Evolutionary conservation across 1,140 invertebrate species (phyloP).

Genomic region (Cryptotermes secundus): DNA sequence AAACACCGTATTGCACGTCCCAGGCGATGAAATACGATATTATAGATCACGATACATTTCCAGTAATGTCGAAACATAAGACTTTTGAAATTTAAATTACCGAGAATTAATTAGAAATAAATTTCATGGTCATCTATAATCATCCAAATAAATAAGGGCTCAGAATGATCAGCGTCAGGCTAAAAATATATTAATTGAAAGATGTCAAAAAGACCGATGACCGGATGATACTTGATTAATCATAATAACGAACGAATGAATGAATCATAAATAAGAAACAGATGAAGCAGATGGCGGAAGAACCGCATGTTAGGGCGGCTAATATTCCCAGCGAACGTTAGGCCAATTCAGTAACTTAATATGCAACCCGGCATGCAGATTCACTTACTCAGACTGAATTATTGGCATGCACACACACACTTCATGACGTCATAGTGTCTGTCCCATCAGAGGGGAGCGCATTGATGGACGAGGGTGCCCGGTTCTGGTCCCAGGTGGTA

Average conservation of each 20-base stretch:
- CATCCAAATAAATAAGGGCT: too few species aligned
- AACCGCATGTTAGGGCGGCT: neutral
- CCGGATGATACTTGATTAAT: neutral
- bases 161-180: too few species aligned
- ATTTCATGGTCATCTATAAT: too few species aligned
- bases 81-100: too few species aligned
- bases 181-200: too few species aligned
- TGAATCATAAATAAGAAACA: neutral
- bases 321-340: neutral
- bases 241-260: neutral
- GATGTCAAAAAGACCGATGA: neutral
- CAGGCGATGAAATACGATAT: too few species aligned
- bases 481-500: constrained; percentile 36
- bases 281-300: neutral
- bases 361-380: neutral
- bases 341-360: neutral
- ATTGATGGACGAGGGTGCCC: constrained; percentile 9
- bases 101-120: too few species aligned
- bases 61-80: too few species aligned
- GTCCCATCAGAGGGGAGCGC: constrained; percentile 8
- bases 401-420: constrained; percentile 19
- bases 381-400: constrained; percentile 4
- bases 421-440: constrained; percentile 19
- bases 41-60: too few species aligned
- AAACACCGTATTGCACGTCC: too few species aligned